Percentiles rank a stretch among this genome's conserved stretches.
Conservation (phyloP, 2,888 invertebrate species). For the Epinotia ramella region DNA sequence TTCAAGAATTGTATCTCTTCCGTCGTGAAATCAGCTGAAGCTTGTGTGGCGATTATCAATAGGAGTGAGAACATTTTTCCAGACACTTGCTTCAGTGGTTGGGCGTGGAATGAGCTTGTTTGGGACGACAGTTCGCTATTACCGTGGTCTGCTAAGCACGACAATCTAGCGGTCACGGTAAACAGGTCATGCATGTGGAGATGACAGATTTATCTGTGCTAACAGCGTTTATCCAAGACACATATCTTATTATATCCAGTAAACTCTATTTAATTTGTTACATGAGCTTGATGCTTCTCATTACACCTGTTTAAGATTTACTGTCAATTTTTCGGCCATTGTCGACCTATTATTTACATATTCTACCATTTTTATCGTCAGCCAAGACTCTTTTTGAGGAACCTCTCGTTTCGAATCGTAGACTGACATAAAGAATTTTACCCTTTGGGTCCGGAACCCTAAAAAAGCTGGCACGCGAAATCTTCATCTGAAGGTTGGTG, state of each 20-base stretch:
- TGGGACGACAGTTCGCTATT: constrained; percentile 54
- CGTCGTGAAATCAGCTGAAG: constrained; percentile 59
- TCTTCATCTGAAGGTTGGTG: no score
- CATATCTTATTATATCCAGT: constrained; percentile 16
- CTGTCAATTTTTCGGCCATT: neutral
- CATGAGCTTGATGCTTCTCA: neutral
- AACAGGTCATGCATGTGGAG: constrained; percentile 54
- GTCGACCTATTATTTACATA: no score
- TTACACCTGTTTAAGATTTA: neutral
- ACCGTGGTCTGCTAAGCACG: constrained; percentile 73
- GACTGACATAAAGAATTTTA: no score
- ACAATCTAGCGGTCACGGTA: constrained; percentile 63
- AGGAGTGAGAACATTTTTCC: constrained; percentile 60
- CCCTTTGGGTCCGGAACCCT: no score
- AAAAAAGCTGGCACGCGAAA: no score
- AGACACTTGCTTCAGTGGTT: constrained; percentile 55
- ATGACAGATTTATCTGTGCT: constrained; percentile 34
- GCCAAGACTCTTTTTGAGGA: no score
- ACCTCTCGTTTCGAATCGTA: no score
- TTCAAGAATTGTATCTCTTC: constrained; percentile 85
- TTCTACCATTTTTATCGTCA: no score
- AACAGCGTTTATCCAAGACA: constrained; percentile 22
- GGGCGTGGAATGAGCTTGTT: constrained; percentile 54
- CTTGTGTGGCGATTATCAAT: constrained; percentile 52
- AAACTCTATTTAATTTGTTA: constrained; percentile 4